phyloP scores from a whole-genome alignment of 1,140 invertebrate species.

The Sinella curviseta region DNA sequence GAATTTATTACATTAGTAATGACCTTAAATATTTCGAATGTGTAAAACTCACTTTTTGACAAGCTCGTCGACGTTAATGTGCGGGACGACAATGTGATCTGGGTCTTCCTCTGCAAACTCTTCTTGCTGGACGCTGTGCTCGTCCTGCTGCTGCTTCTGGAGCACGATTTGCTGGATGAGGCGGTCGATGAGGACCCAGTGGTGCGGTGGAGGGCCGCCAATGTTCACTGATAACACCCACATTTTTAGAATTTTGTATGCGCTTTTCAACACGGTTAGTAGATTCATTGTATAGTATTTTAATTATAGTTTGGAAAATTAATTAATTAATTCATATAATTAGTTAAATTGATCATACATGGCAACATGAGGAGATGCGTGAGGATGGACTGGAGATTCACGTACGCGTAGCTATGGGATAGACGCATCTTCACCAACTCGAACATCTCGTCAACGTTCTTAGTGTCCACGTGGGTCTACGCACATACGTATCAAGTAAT shows the following conservation, averaged over 20 bases:
- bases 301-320: too few species aligned
- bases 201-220: conserved; percentile 73
- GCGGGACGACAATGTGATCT: conserved; percentile 27
- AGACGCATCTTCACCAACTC: conserved; percentile 86
- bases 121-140: not conserved
- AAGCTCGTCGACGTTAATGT: conserved; percentile 36
- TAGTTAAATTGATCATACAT: conserved; percentile 63
- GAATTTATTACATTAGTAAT: conserved; percentile 36
- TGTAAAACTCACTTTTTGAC: conserved; percentile 34
- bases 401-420: conserved; percentile 87
- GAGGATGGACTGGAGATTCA: conserved; percentile 86
- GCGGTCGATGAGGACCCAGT: conserved; percentile 92
- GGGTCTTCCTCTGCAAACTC: not conserved
- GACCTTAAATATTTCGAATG: not conserved
- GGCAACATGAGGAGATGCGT: conserved; percentile 89
- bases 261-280: too few species aligned
- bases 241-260: too few species aligned
- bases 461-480: conserved; percentile 89
- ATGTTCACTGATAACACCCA: conserved; percentile 35
- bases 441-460: conserved; percentile 91
- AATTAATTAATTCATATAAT: not conserved
- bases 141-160: not conserved
- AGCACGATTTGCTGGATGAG: conserved; percentile 89
- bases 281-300: too few species aligned
- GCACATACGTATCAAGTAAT: not conserved